Conservation (phyloP, 2,113 vertebrate genomes). For the Strix uralensis region DNA sequence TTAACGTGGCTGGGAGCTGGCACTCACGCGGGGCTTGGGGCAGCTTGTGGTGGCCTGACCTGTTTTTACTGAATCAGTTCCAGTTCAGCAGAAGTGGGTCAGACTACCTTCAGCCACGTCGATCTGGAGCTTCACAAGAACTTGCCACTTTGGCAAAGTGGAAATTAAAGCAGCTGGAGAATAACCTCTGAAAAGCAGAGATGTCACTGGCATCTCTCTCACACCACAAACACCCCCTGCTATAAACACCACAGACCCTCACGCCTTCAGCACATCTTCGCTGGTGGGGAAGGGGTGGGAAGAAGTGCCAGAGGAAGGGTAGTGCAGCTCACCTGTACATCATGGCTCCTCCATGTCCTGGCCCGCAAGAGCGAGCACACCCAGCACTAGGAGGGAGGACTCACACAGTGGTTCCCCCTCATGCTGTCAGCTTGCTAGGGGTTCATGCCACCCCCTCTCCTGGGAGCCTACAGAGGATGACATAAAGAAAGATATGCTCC, state of each 20-base stretch:
- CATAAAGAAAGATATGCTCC: neutral
- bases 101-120: conserved; percentile 2
- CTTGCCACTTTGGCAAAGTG: neutral
- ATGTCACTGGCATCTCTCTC: neutral
- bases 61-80: conserved; percentile 45
- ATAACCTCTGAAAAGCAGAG: neutral
- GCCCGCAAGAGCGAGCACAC: rapidly evolving
- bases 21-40: neutral
- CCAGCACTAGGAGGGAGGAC: neutral
- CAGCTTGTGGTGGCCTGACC: conserved; percentile 21
- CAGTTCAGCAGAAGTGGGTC: conserved; percentile 49
- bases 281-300: neutral
- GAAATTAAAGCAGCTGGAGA: conserved; percentile 9
- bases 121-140: neutral
- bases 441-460: neutral
- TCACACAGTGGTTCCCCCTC: rapidly evolving
- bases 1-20: neutral
- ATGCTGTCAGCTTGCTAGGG: neutral
- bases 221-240: neutral
- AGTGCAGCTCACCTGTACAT: neutral
- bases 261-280: rapidly evolving
- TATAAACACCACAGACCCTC: neutral
- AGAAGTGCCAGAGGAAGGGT: neutral
- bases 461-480: neutral
- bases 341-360: neutral